Percentiles rank a stretch among this genome's conserved stretches.
Evolutionary conservation across 2,888 invertebrate species (phyloP).

Genomic region (Himalopsyche anomala): DNA sequence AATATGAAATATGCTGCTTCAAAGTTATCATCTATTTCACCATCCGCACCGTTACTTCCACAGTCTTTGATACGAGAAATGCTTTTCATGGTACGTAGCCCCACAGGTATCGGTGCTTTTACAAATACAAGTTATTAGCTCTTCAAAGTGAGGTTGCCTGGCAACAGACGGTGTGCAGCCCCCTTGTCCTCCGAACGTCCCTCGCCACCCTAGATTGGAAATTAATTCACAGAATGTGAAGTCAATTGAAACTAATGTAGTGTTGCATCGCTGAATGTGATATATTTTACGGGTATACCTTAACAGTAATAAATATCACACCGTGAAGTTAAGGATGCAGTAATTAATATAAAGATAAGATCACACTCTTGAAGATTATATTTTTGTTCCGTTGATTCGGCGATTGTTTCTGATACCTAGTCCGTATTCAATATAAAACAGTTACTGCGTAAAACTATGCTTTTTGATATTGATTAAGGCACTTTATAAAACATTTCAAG

Average conservation of each 20-base stretch:
- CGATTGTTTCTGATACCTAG: no score
- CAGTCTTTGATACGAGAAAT: conserved; percentile 51
- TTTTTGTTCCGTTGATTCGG: no score
- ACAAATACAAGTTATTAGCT: conserved; percentile 65
- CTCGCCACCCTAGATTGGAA: conserved; percentile 58
- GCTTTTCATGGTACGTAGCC: conserved; percentile 44
- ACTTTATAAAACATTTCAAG: no score
- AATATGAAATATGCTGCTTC: conserved; percentile 52
- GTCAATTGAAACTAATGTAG: conserved; percentile 66
- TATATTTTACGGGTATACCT: conserved; percentile 46
- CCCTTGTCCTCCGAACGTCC: conserved; percentile 44
- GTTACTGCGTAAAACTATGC: no score
- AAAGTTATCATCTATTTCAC: conserved; percentile 45
- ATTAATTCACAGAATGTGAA: conserved; percentile 66
- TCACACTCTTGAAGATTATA: no score
- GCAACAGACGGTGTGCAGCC: conserved; percentile 57
- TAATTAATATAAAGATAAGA: no score
- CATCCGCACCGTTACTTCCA: conserved; percentile 23
- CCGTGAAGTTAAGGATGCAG: neutral
- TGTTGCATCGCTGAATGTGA: conserved; percentile 54
- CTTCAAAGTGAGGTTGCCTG: conserved; percentile 64
- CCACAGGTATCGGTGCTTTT: conserved; percentile 57
- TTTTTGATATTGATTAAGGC: no score
- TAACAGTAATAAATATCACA: neutral
- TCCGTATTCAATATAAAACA: no score